These are phyloP conservation scores for Nemoura dubitans DNA, from an alignment of 2,888 invertebrate genomes.

Conservation along the genomic window DNA sequence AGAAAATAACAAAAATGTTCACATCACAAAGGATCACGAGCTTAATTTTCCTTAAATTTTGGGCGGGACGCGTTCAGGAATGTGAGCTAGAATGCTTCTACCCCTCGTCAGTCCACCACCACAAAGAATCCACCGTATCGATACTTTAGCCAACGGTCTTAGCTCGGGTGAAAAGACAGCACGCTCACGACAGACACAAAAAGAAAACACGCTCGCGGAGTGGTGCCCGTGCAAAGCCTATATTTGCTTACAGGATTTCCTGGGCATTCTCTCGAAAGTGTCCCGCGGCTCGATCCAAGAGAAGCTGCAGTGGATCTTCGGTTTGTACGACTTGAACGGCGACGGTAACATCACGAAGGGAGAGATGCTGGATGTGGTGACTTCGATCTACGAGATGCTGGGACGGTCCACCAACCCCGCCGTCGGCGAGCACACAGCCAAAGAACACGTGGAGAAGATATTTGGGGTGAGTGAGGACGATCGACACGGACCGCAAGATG, in stretches of 20 bases:
- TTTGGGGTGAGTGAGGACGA: constrained; percentile 75
- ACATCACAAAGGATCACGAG: too few species aligned
- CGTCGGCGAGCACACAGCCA: constrained; percentile 76
- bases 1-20: too few species aligned
- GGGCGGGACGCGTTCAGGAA: too few species aligned
- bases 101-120: too few species aligned
- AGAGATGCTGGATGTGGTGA: constrained; percentile 85
- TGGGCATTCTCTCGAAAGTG: constrained; percentile 83
- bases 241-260: constrained; percentile 74
- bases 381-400: constrained; percentile 86
- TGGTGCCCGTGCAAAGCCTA: background rate
- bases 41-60: too few species aligned
- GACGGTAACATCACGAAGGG: constrained; percentile 85
- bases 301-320: constrained; percentile 89
- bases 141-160: background rate
- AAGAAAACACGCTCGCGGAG: background rate
- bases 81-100: too few species aligned
- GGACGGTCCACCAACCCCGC: constrained; percentile 80
- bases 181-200: background rate
- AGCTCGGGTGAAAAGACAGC: background rate
- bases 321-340: constrained; percentile 85
- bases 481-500: too few species aligned
- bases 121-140: background rate
- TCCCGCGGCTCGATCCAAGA: constrained; percentile 85
- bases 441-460: constrained; percentile 85